Percentiles rank a stretch among this genome's conserved stretches.
These are phyloP conservation scores for Druon quercuslanigerum DNA, from an alignment of 1,140 invertebrate genomes.

Conservation along the genomic window DNA sequence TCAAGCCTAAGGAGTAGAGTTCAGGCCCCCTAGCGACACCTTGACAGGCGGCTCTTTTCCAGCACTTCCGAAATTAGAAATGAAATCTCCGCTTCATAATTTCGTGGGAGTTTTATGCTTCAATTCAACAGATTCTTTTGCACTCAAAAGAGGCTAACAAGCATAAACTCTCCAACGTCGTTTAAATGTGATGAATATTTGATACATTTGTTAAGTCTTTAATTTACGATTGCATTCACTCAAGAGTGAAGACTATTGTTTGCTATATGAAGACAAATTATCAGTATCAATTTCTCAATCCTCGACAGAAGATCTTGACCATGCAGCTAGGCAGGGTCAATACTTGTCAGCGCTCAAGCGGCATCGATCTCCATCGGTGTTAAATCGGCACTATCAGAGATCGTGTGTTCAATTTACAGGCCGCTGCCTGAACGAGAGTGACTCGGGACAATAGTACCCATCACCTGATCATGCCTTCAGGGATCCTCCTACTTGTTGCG, in stretches of 20 bases:
- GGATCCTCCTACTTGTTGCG: constrained; percentile 43
- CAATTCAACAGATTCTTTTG: neutral
- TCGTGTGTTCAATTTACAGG: constrained; percentile 58
- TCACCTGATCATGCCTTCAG: constrained; percentile 49
- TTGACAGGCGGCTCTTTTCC: constrained; percentile 54
- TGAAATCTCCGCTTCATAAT: constrained; percentile 58
- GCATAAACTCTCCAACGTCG: too few species aligned
- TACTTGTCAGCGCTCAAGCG: constrained; percentile 49
- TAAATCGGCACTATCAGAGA: constrained; percentile 53
- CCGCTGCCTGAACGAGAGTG: constrained; percentile 49
- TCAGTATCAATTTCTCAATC: constrained; percentile 3
- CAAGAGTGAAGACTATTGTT: neutral
- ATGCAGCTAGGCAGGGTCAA: constrained; percentile 47
- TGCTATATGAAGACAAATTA: neutral
- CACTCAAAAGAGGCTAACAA: neutral
- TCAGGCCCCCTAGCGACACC: constrained; percentile 44
- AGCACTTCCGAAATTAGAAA: constrained; percentile 69
- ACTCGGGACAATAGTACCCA: constrained; percentile 60
- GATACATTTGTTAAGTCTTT: constrained; percentile 8
- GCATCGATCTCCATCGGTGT: constrained; percentile 61
- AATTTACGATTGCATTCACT: neutral
- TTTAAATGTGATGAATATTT: too few species aligned
- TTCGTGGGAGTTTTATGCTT: constrained; percentile 46
- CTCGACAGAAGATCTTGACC: constrained; percentile 58
- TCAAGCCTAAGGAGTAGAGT: constrained; percentile 46